These are phyloP conservation scores for Achatina immaculata DNA, from an alignment of 1,140 invertebrate species.

Conservation along the genomic window DNA sequence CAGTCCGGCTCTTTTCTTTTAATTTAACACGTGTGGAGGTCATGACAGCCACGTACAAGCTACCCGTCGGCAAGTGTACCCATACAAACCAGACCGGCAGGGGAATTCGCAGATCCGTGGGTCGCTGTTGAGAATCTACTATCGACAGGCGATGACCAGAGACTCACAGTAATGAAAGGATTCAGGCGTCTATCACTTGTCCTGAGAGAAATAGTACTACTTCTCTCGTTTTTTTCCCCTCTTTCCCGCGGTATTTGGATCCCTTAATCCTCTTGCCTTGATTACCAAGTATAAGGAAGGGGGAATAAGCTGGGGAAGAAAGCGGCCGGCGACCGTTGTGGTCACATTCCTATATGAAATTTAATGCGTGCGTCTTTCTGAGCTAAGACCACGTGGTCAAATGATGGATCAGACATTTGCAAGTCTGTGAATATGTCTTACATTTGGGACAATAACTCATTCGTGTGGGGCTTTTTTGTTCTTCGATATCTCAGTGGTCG, in stretches of 20 bases:
- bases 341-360: no score
- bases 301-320: no score
- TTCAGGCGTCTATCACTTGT: slow-evolving; percentile 6
- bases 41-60: neutral
- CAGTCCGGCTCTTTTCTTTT: no score
- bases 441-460: no score
- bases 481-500: no score
- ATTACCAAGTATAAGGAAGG: neutral
- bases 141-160: neutral
- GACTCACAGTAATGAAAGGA: neutral
- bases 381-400: no score
- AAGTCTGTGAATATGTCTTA: no score
- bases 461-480: no score
- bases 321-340: no score
- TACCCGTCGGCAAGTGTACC: neutral
- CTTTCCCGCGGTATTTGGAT: neutral
- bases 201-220: neutral
- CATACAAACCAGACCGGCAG: neutral
- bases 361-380: no score
- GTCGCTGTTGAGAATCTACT: neutral
- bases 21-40: neutral
- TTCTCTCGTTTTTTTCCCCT: neutral
- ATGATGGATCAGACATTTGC: no score
- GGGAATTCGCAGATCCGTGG: neutral
- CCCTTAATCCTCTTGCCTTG: neutral